Base-by-base conservation (phyloP, 2,797 vertebrate species). In the Pangasius mekongensis region DNA sequence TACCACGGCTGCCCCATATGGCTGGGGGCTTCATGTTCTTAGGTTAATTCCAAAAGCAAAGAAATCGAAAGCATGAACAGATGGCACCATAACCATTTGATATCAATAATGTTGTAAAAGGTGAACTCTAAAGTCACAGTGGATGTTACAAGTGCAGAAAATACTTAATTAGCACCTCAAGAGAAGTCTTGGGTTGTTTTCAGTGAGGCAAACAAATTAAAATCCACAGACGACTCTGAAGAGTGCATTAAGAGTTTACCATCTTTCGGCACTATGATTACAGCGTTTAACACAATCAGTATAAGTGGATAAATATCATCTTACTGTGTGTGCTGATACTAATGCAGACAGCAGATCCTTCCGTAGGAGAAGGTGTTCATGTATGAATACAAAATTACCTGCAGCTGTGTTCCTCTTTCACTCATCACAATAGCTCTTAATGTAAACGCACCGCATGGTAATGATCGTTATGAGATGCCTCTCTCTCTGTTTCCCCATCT, bases 221-320 rank as follows among this genome's bases (percentile, higher is more conserved):
- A 81, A 81, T 85, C 66, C 33, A 66, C 71, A 24, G 52, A 56
- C 47, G 81, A 76, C 86, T 54, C 49, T 84, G 69, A 80, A 62
- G 52, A 77, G 64, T 74, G 62, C 49, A 84, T 84, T 78, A 84
- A 81, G 86, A 87, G 52, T 84, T 78, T 84, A 82, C 56, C 56
- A 82, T 90, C 52, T 82, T 86, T 87, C 84, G 16, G 84, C 14
- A 69, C 27, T 54, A 49, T 77, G 77, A 85, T 73, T 85, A 82
- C 52, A 85, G 66, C 60, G 67, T 85, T 86, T 83, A 87, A 87
- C 77, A 82, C 74, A 87, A 87, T 77, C 82, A 81, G 77, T 47
- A 20, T 64, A 74, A 90, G 86, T 81, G 66, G 82, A 84, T 87
- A 84, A 80, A 87, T 81, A 66, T 85, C 30, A 67, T 73, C 74